Conservation (phyloP, 1,140 invertebrate genomes). For the Cylas formicarius region DNA sequence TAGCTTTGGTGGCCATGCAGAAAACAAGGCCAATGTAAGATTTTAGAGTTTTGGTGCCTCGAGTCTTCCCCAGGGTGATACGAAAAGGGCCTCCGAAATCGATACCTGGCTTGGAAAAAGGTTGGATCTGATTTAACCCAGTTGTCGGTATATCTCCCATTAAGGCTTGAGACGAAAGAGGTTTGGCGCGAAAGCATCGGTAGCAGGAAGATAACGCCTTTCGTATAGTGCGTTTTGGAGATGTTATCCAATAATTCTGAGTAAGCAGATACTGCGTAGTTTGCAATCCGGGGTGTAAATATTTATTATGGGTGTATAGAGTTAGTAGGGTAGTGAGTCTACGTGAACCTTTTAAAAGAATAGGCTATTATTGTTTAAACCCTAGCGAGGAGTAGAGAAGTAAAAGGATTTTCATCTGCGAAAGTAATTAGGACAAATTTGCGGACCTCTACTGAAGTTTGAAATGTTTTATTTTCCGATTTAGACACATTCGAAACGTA, state of each 20-base stretch:
- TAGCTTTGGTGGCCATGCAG: slow-evolving; percentile 32
- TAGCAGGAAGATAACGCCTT: slow-evolving; percentile 8
- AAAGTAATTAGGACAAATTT: too few relatives aligned
- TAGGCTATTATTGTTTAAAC: slow-evolving; percentile 7
- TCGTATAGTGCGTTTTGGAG: slow-evolving; percentile 6
- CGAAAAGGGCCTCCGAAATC: slow-evolving; percentile 36
- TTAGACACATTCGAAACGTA: too few relatives aligned
- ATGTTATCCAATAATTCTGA: slow-evolving; percentile 18
- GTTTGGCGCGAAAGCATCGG: slow-evolving; percentile 11
- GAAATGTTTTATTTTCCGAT: too few relatives aligned
- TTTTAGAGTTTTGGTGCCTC: slow-evolving; percentile 29
- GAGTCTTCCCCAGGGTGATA: slow-evolving; percentile 12
- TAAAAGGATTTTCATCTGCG: too few relatives aligned
- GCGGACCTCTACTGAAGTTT: too few relatives aligned
- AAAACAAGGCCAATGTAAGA: slow-evolving; percentile 39
- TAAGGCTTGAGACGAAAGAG: slow-evolving; percentile 3
- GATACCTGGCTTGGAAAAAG: slow-evolving; percentile 31
- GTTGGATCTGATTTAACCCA: slow-evolving; percentile 25
- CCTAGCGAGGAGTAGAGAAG: slow-evolving; percentile 6
- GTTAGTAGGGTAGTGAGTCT: slow-evolving; percentile 10
- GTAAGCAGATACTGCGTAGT: slow-evolving; percentile 12
- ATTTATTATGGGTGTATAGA: slow-evolving; percentile 4
- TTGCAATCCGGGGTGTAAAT: slow-evolving; percentile 16
- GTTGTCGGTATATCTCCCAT: slow-evolving; percentile 24
- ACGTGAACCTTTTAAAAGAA: slow-evolving; percentile 4